These are phyloP conservation scores for Pitta sordida DNA, from an alignment of 2,113 vertebrate species.

Conservation along the genomic window DNA sequence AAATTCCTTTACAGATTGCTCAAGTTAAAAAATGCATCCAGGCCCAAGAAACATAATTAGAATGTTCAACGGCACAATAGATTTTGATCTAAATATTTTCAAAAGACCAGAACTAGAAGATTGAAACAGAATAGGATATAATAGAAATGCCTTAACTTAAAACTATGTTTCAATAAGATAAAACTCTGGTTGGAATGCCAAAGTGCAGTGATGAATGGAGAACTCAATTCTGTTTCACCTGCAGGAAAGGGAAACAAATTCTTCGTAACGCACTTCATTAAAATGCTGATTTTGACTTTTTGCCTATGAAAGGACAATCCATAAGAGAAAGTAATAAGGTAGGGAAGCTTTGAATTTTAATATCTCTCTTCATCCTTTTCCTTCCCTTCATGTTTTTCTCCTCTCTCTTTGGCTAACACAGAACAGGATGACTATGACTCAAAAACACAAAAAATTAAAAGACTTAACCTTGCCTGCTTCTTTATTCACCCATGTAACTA, in stretches of 20 bases:
- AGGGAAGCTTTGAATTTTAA: background rate
- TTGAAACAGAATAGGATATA: background rate
- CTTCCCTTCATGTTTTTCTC: background rate
- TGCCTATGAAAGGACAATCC: constrained; percentile 15
- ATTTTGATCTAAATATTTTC: background rate
- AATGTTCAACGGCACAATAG: background rate
- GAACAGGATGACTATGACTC: background rate
- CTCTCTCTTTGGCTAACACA: background rate
- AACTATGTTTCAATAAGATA: background rate
- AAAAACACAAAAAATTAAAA: background rate
- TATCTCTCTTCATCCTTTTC: background rate
- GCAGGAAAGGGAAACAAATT: background rate
- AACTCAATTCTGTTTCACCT: background rate
- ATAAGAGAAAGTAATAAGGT: background rate
- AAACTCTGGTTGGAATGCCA: background rate
- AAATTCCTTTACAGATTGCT: background rate
- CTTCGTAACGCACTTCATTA: background rate
- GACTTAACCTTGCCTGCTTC: background rate
- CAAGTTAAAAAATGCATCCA: background rate
- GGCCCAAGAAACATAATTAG: background rate
- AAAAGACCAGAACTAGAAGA: background rate
- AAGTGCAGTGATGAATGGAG: background rate
- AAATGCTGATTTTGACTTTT: constrained; percentile 65
- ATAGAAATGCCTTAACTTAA: background rate
- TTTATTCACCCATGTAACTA: background rate